A percentile compares a stretch with the other conserved stretches of the same genome.
Conservation (phyloP, 2,113 vertebrate species). For the Craseonycteris thonglongyai region DNA sequence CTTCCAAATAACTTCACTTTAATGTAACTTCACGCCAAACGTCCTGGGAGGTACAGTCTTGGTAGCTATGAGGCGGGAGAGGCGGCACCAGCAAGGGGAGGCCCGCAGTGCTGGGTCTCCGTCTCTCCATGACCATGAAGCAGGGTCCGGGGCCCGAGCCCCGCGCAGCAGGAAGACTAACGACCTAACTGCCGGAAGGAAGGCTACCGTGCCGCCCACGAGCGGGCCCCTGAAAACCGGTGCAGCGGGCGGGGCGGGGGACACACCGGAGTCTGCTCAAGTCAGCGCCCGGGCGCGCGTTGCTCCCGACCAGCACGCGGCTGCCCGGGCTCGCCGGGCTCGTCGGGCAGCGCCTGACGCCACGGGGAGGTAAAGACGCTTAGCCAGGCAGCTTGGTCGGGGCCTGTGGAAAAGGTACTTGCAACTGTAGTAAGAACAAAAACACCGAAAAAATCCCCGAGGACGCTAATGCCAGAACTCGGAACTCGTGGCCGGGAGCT, state of each 20-base stretch:
- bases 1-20: slow-evolving; percentile 41
- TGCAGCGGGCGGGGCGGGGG: neutral
- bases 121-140: neutral
- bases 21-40: slow-evolving; percentile 23
- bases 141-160: neutral
- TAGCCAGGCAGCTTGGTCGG: neutral
- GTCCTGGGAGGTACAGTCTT: slow-evolving; percentile 34
- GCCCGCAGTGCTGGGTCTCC: accelerated
- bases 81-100: neutral
- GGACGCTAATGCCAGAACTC: neutral
- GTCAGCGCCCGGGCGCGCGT: no score
- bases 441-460: neutral
- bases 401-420: neutral
- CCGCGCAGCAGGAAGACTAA: slow-evolving; percentile 21
- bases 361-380: neutral
- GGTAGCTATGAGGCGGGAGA: neutral
- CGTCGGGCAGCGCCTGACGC: accelerated
- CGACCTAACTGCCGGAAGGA: neutral
- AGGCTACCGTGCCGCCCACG: neutral
- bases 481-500: neutral
- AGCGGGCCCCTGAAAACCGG: neutral
- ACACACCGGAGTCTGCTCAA: neutral
- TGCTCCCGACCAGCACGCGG: neutral
- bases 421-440: no score
- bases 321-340: neutral